Base-by-base conservation (phyloP, 2,113 vertebrate genomes). In the Tragulus kanchil region DNA sequence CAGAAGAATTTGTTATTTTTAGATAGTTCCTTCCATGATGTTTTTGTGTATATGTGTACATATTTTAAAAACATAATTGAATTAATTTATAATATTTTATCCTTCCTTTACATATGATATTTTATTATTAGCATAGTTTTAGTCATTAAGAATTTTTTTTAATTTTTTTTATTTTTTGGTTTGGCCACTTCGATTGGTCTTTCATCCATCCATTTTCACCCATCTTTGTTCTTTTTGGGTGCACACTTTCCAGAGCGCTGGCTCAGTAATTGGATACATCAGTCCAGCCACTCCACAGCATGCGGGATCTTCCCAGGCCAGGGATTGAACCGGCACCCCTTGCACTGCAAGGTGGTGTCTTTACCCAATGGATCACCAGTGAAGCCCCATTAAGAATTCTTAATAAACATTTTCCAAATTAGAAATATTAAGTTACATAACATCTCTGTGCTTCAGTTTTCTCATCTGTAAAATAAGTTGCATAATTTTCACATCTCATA, bases 81-180 rank as follows among this genome's bases (percentile, higher is more conserved):
- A 71, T 59, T 61, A 83, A 36, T 75, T 89, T 82, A 45, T 90
- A 90, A 79, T 48, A 92, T 73, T 84, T 36, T 71, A 58, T 92
- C 21, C 64, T 83, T 59, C 17, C 17, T 59, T 92, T 84, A 73
- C 59, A 84, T 42, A 48, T 82, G 42, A 79, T 23, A 36, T 69
- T 36, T 8, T 58, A 58, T 69, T 69, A 69, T 50, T 9, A 89
- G 31, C 36, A 59, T 58, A 58, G 56, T 50, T 92, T 92, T 36
- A 84, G 65, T 84, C 54, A 61, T 50, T 84, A 71, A 92, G 26
- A 82, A 82, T n/a, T 13, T 56, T 56, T 62, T 62, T 11, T 1
- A 7, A 58, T 17, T 58, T 17, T 17, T 16, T 58, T 58, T 17
- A 58, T 19, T 58, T 36, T 36, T 36, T 36, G 36, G 36, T 36